A percentile compares a stretch with the other conserved stretches of the same genome.
These are phyloP conservation scores for Toxonevra muliebris DNA, from an alignment of 2,888 invertebrate species.

Conservation along the genomic window DNA sequence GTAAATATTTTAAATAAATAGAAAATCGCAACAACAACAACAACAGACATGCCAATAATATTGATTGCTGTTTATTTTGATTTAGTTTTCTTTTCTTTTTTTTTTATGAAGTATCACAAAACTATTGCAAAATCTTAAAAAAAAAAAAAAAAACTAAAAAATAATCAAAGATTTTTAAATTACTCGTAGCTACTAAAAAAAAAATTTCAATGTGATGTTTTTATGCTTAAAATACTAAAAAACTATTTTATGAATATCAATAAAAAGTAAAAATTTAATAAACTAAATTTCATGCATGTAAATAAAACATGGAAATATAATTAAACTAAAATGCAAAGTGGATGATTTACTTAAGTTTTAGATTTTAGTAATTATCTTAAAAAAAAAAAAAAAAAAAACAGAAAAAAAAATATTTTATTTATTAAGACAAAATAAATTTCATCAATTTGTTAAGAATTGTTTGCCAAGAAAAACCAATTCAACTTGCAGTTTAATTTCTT, in stretches of 20 bases:
- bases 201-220: constrained; percentile 17
- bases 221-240: constrained; percentile 12
- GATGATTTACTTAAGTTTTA: no score
- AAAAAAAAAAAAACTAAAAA: no score
- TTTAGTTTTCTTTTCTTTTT: constrained; percentile 9
- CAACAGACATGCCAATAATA: constrained; percentile 21
- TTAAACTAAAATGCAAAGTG: no score
- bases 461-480: neutral
- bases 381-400: neutral
- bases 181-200: constrained; percentile 3
- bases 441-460: neutral
- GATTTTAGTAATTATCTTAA: no score
- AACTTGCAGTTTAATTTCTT: no score
- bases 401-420: neutral
- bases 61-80: neutral
- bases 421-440: constrained; percentile 6
- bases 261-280: neutral
- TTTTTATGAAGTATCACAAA: no score
- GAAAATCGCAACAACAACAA: constrained; percentile 13
- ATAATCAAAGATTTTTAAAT: constrained; percentile 10
- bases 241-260: neutral
- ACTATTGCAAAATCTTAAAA: no score
- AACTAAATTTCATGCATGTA: neutral
- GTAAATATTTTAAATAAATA: neutral
- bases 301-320: no score